These are phyloP conservation scores for Neocloeon triangulifer DNA, from an alignment of 1,140 invertebrate genomes.

Conservation along the genomic window DNA sequence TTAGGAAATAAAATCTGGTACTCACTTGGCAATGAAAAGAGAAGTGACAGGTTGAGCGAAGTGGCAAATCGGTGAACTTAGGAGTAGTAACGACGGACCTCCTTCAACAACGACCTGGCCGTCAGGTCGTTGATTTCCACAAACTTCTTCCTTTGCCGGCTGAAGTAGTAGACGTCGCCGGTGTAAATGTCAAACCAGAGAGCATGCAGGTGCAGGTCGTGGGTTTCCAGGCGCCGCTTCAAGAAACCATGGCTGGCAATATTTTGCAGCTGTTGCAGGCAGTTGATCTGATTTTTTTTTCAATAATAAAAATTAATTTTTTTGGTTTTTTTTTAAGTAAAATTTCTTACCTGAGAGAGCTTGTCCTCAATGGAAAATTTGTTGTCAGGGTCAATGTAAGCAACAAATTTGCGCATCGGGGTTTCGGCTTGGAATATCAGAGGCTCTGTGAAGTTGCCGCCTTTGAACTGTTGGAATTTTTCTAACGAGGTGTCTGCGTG, in stretches of 20 bases:
- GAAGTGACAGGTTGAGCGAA: too few relatives aligned
- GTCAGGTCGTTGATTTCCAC: conserved; percentile 63
- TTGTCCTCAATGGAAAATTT: conserved; percentile 77
- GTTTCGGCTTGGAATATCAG: conserved; percentile 70
- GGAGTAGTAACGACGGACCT: conserved; percentile 61
- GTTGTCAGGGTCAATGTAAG: conserved; percentile 84
- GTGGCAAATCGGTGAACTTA: too few relatives aligned
- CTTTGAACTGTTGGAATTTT: conserved; percentile 56
- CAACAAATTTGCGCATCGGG: conserved; percentile 64
- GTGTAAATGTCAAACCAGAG: conserved; percentile 96
- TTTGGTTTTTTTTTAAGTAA: too few relatives aligned
- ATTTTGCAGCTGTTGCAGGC: conserved; percentile 82
- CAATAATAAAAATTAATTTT: too few relatives aligned
- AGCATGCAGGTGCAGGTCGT: conserved; percentile 74
- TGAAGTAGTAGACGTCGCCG: conserved; percentile 87
- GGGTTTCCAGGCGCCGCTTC: conserved; percentile 52
- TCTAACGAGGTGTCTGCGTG: conserved; percentile 61
- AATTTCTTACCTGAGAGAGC: conserved; percentile 54
- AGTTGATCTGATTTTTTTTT: conserved; percentile 86
- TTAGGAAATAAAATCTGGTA: too few relatives aligned
- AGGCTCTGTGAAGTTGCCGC: conserved; percentile 42
- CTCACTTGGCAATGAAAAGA: too few relatives aligned
- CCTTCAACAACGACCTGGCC: conserved; percentile 43
- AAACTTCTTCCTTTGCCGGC: conserved; percentile 58
- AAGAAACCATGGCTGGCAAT: conserved; percentile 86